Base-by-base conservation (phyloP, 2,797 vertebrate genomes). In the Myiotriccus ornatus region DNA sequence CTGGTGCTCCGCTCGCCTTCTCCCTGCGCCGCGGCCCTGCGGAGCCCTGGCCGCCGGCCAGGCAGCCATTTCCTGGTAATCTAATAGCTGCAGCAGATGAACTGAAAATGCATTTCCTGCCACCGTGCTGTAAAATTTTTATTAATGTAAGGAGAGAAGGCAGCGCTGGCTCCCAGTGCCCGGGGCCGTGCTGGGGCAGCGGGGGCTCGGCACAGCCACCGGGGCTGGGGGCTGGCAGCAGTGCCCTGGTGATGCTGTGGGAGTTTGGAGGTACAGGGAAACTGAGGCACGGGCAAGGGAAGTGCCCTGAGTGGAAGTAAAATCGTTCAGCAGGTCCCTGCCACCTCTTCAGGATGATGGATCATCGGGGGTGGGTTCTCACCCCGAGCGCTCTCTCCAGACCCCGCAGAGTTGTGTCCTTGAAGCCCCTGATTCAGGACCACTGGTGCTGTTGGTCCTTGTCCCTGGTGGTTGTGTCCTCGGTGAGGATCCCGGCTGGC, bases 91-190 rank as follows among this genome's bases (percentile, higher is more conserved):
- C 96, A 96, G 97, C 96, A 97, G 97, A 97, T 97, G 97, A 98
- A 97, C 97, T 96, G 96, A 97, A 98, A 98, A 97, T 98, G 97
- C 98, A 98, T 98, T 98, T 98, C 98, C 98, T 98, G 97, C 97
- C 97, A 97, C 97, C 91, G 59, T 95, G 97, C 97, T 97, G 95
- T 97, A 97, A 98, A 97, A 97, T 90, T 97, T 95, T 98, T 97
- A 98, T 98, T 98, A 97, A 98, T 97, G 97, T 97, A 97, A 98
- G 95, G 97, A 94, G 96, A 98, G 97, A 97, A 98, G 91, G 94
- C 96, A 96, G 94, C 87, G 62, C 93, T 94, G 97, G 94, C 96
- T 97, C 93, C 53, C 89, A 35, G 56, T 59, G 76, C 94, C 78
- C 73, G 10, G 81, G 95, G 76, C 76, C 21, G 21, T 24, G 63